Conservation (phyloP, 2,888 invertebrate species). For the Ommatoiulus sabulosus region DNA sequence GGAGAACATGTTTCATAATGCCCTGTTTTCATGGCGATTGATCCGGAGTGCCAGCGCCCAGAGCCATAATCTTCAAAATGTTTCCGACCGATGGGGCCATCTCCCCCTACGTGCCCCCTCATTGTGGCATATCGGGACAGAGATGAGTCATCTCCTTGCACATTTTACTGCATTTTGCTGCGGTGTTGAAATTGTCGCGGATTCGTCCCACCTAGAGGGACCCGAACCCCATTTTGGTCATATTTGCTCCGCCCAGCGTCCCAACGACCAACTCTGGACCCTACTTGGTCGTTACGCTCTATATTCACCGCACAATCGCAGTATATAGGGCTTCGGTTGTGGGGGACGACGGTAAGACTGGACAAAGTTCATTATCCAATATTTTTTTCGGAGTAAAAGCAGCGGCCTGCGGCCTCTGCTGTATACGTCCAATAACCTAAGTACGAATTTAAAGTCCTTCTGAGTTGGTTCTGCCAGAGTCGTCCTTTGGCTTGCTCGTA, state of each 20-base stretch:
- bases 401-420: background rate
- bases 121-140: background rate
- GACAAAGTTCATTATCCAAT: background rate
- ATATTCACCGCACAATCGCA: background rate
- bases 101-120: background rate
- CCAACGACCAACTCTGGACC: background rate
- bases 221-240: background rate
- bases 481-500: background rate
- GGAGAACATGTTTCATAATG: background rate
- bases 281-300: background rate
- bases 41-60: background rate
- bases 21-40: background rate
- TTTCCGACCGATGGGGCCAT: background rate
- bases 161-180: background rate
- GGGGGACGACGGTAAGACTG: background rate
- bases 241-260: constrained; percentile 19
- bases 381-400: background rate
- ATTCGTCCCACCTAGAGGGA: constrained; percentile 20
- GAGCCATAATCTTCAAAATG: background rate
- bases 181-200: background rate
- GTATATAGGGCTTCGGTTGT: background rate
- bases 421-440: background rate
- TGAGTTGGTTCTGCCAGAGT: too few species aligned
- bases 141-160: constrained; percentile 6
- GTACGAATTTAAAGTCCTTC: background rate